These are phyloP conservation scores for Pollenia amentaria DNA, from an alignment of 2,888 invertebrate species.

Conservation along the genomic window DNA sequence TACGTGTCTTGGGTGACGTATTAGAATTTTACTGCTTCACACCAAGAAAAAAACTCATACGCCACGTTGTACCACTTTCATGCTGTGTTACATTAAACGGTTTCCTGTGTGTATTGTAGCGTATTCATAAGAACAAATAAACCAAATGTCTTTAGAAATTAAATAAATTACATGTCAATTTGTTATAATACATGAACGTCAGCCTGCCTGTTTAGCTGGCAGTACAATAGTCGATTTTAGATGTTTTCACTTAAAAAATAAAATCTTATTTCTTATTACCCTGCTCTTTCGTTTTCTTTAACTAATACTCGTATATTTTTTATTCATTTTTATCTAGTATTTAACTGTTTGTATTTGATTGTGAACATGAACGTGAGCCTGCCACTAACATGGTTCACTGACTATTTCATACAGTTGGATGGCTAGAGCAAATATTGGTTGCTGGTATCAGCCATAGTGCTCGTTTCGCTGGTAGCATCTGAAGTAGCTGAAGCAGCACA, in stretches of 20 bases:
- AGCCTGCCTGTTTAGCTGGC: constrained; percentile 18
- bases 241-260: neutral
- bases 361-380: constrained; percentile 28
- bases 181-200: constrained; percentile 44
- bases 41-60: neutral
- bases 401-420: constrained; percentile 42
- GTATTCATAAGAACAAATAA: neutral
- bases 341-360: constrained; percentile 43
- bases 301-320: neutral
- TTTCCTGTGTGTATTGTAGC: neutral
- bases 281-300: neutral
- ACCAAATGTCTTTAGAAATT: constrained; percentile 45
- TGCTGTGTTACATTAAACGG: neutral
- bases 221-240: constrained; percentile 32
- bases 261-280: neutral
- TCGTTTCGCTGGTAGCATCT: constrained; percentile 9
- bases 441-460: constrained; percentile 6
- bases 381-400: constrained; percentile 55
- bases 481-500: neutral
- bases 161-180: constrained; percentile 71
- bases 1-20: neutral
- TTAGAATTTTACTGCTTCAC: neutral
- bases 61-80: neutral
- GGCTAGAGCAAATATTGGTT: constrained; percentile 29
- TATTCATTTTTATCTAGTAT: constrained; percentile 44